These are phyloP conservation scores for Temnothorax ravouxi DNA, from an alignment of 2,888 invertebrate species.

Conservation along the genomic window DNA sequence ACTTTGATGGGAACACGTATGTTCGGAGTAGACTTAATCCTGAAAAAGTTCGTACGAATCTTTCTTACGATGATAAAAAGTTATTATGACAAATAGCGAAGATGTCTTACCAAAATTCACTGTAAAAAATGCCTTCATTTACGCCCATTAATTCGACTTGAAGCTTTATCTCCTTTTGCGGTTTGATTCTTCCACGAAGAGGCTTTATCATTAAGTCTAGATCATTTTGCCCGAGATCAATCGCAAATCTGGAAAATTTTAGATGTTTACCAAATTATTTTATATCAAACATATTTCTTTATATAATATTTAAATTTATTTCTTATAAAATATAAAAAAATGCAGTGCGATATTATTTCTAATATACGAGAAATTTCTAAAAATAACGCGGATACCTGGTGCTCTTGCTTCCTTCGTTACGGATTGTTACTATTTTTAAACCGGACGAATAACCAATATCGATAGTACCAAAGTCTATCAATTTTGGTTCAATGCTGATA, in stretches of 20 bases:
- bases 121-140: conserved; percentile 81
- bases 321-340: neutral
- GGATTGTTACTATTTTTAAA: conserved; percentile 82
- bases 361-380: neutral
- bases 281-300: neutral
- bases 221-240: conserved; percentile 86
- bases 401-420: conserved; percentile 84
- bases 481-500: conserved; percentile 80
- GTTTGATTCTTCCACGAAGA: conserved; percentile 83
- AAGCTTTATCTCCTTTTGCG: conserved; percentile 75
- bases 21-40: conserved; percentile 79
- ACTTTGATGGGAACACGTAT: conserved; percentile 74
- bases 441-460: conserved; percentile 85
- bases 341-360: neutral
- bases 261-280: neutral
- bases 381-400: conserved; percentile 72
- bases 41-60: conserved; percentile 42
- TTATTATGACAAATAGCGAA: neutral
- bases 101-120: conserved; percentile 85
- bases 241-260: conserved; percentile 79
- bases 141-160: conserved; percentile 84
- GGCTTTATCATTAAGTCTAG: conserved; percentile 85
- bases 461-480: conserved; percentile 86
- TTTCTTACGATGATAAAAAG: neutral
- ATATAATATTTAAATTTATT: neutral